Evolutionary conservation across 2,113 vertebrate genomes (phyloP).

Genomic region (Ginglymostoma cirratum): DNA sequence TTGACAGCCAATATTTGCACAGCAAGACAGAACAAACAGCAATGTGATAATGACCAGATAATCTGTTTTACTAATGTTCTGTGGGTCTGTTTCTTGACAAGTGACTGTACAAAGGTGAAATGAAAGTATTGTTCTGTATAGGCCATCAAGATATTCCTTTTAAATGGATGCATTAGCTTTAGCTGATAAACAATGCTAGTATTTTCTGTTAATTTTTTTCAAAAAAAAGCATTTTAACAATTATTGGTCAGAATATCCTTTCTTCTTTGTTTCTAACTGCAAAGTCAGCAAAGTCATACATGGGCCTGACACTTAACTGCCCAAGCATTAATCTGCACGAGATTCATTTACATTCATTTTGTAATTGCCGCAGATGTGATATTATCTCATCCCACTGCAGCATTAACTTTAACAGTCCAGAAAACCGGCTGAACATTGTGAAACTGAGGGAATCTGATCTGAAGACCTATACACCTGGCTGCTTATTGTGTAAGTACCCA

Average conservation of each 20-base stretch:
- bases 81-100: neutral
- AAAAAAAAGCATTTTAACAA: neutral
- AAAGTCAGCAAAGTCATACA: neutral
- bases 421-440: slow-evolving; percentile 49
- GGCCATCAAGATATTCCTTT: neutral
- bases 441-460: slow-evolving; percentile 39
- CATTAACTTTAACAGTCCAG: slow-evolving; percentile 47
- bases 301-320: slow-evolving; percentile 39
- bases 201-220: neutral
- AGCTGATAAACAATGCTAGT: neutral
- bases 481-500: neutral
- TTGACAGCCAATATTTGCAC: neutral
- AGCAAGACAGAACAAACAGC: neutral
- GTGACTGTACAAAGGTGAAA: neutral
- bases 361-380: slow-evolving; percentile 46
- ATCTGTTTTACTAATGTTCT: neutral
- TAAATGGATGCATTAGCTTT: neutral
- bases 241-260: neutral
- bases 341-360: slow-evolving; percentile 46
- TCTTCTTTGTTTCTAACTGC: neutral
- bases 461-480: neutral
- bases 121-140: neutral
- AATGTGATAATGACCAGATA: neutral
- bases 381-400: slow-evolving; percentile 48
- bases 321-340: slow-evolving; percentile 42